Evolutionary conservation across 2,113 vertebrate genomes (phyloP).

Genomic region (Ceyx margarethae): DNA sequence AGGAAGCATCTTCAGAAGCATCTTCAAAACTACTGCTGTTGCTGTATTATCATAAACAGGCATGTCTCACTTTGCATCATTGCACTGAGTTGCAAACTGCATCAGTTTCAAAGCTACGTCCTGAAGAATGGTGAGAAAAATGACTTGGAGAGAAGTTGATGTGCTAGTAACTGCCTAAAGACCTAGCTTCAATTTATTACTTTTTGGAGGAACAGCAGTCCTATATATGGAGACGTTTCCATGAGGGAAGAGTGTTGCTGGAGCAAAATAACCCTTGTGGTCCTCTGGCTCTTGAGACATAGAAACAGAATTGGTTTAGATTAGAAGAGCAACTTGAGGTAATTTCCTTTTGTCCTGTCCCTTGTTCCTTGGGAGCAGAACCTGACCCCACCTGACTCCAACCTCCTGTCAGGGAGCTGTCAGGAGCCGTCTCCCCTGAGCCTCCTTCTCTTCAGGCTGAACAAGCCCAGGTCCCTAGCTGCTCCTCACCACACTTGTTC

Average conservation of each 20-base stretch:
- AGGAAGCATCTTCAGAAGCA: background rate
- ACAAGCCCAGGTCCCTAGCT: background rate
- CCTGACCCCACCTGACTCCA: background rate
- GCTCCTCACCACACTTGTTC: background rate
- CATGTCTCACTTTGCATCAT: background rate
- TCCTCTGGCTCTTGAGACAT: background rate
- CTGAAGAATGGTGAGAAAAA: background rate
- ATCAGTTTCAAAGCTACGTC: background rate
- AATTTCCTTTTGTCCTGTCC: background rate
- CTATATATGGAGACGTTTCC: background rate
- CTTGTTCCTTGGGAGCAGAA: background rate
- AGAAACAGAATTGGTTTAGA: background rate
- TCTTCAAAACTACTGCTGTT: background rate
- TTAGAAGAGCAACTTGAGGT: background rate
- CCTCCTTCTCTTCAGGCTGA: background rate
- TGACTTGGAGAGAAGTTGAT: accelerated
- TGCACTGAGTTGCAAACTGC: background rate
- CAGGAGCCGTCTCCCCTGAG: background rate
- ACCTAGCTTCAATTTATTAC: background rate
- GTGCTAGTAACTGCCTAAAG: background rate
- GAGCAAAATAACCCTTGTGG: background rate
- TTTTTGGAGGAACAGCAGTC: background rate
- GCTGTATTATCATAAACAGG: background rate
- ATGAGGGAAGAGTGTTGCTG: background rate
- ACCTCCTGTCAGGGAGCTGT: background rate